Evolutionary conservation across 2,113 vertebrate genomes (phyloP).

Genomic region (Melanocharis versteri): DNA sequence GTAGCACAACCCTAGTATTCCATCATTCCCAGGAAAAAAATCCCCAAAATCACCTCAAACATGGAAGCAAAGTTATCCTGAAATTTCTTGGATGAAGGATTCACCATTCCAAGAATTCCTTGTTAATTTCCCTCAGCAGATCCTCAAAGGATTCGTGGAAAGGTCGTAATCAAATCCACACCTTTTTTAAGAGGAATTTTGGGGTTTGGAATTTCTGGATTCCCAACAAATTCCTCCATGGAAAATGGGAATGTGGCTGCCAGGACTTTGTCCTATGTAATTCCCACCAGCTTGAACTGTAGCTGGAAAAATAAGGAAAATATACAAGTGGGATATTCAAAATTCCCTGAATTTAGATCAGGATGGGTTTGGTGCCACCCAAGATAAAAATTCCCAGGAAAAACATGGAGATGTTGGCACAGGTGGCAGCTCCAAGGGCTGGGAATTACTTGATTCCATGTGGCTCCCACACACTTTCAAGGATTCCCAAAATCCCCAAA

Average conservation of each 20-base stretch:
- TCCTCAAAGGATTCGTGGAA: background rate
- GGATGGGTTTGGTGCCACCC: no score
- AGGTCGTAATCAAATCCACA: background rate
- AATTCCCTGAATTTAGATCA: background rate
- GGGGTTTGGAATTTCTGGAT: background rate
- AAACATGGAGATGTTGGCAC: background rate
- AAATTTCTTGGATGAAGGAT: background rate
- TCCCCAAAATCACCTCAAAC: background rate
- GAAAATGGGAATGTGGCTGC: fast-evolving
- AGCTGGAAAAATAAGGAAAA: fast-evolving
- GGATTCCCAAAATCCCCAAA: background rate
- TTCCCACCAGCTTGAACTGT: background rate
- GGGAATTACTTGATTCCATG: background rate
- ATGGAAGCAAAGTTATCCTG: fast-evolving
- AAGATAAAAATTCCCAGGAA: background rate
- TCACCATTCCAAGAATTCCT: background rate
- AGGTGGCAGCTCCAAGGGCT: background rate
- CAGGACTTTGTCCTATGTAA: background rate
- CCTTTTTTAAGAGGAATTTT: background rate
- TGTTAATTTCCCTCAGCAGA: background rate
- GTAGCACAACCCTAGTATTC: background rate
- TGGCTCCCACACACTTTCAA: background rate
- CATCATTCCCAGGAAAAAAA: background rate
- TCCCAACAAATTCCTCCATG: background rate
- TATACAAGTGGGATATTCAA: fast-evolving